Percentiles rank a stretch among this genome's conserved stretches.
These are phyloP conservation scores for Trachelus troglodyta DNA, from an alignment of 2,888 invertebrate species.

Conservation along the genomic window DNA sequence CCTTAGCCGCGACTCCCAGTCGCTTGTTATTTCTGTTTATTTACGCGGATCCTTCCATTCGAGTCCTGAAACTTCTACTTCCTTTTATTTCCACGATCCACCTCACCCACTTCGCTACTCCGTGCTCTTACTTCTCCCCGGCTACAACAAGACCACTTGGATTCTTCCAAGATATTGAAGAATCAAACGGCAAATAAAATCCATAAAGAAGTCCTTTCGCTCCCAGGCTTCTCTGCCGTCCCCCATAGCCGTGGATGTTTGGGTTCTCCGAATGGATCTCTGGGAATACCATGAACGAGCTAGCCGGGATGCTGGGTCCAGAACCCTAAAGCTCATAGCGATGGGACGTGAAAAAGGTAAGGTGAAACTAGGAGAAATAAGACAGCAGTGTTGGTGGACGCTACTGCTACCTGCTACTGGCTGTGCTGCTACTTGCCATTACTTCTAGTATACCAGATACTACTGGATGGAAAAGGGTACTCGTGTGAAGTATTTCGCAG, in stretches of 20 bases:
- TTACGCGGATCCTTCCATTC: slow-evolving; percentile 41
- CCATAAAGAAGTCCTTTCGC: not conserved
- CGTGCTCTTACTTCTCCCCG: slow-evolving; percentile 15
- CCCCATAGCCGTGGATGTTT: not conserved
- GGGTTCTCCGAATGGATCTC: not conserved
- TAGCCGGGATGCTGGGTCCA: not conserved
- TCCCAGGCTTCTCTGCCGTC: not conserved
- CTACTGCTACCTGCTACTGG: not conserved
- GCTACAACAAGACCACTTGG: not conserved
- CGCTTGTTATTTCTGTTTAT: slow-evolving; percentile 46
- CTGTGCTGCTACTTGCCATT: not conserved
- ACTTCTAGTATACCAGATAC: not conserved
- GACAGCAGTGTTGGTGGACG: not conserved
- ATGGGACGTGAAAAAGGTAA: not conserved
- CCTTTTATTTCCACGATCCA: slow-evolving; percentile 19
- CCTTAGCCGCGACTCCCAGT: slow-evolving; percentile 19
- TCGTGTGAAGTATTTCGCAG: slow-evolving; percentile 23
- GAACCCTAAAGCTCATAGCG: not conserved
- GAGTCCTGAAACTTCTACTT: not conserved
- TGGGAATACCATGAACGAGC: not conserved
- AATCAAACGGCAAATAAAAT: not conserved
- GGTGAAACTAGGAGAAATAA: not conserved
- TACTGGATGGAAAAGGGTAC: not conserved
- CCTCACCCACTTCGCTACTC: slow-evolving; percentile 8
- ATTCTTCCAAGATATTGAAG: not conserved